Percentiles rank a stretch among this genome's conserved stretches.
phyloP scores from a whole-genome alignment of 2,113 vertebrate genomes.

The Arenaria interpres region DNA sequence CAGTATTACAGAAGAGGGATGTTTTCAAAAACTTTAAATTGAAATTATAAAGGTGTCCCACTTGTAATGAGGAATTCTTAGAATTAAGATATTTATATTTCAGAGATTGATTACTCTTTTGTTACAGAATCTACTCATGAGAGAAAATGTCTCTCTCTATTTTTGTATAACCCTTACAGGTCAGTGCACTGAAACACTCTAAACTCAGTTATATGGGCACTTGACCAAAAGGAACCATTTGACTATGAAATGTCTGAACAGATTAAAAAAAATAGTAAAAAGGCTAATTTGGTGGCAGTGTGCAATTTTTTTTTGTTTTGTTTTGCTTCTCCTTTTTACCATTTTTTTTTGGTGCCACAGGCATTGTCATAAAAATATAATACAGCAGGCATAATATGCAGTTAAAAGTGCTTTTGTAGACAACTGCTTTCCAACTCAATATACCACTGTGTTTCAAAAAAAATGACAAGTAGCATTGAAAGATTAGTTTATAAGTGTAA shows the following conservation, averaged over 20 bases:
- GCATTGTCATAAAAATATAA: slow-evolving; percentile 10
- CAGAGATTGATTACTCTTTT: neutral
- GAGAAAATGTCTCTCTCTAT: neutral
- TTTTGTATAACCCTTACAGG: neutral
- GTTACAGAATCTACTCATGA: neutral
- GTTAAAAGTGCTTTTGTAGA: neutral
- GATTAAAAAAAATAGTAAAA: neutral
- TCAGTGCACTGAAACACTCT: neutral
- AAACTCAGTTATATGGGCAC: neutral
- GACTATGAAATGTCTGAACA: neutral
- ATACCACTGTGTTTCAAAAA: neutral
- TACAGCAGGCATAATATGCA: neutral
- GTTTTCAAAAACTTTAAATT: neutral
- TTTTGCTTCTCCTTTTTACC: neutral
- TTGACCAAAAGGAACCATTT: neutral
- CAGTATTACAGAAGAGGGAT: neutral
- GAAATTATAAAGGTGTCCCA: neutral
- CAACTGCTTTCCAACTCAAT: slow-evolving; percentile 10
- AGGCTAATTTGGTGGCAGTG: neutral
- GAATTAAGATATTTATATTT: neutral
- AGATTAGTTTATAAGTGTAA: neutral
- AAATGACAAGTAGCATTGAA: neutral
- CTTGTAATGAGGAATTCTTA: neutral
- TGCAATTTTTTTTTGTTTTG: accelerated
- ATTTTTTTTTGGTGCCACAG: neutral